Evolutionary conservation across 2,888 invertebrate species (phyloP), one percentile per base, ranked within the genome.

Genomic region (Papilio demoleus): DNA sequence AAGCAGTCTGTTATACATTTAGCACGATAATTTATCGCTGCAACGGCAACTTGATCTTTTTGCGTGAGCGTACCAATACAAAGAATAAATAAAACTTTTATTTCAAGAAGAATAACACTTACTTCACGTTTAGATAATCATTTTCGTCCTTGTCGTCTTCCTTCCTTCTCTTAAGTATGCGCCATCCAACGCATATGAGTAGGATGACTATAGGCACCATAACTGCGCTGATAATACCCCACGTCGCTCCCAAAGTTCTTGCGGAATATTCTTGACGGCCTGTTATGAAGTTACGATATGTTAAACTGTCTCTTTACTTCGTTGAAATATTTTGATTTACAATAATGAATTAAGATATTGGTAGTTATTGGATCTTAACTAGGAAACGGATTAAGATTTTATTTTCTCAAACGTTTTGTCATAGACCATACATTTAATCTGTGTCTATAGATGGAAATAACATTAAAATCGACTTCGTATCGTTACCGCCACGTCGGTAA

Each of bases 261-360:
- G 96, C 94, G 27, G 95, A 95, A 85, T 96, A 96, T 88, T 97
- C 97, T 83, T 96, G 95, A 75, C 95, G 94, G 78, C 96, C 97
- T 97, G 92, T 11, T 62, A 19, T 53, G 45, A 42, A 58, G 19
- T 40, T 19, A 56, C 6, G n/a, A 59, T 22, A 56, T 22, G 17
- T 31, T 67, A 70, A 68, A 45, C 53, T 63, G 71, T 67, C 45
- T 67, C 68, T 22, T 6, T 12, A 22, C 6, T n/a, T 1, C 1
- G 9, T 47, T 47, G 11, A n/a, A 4, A n/a, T n/a, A n/a, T n/a
- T n/a, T n/a, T n/a, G n/a, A n/a, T n/a, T n/a, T n/a, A n/a, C n/a
- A n/a, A n/a, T n/a, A n/a, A n/a, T n/a, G n/a, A n/a, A n/a, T n/a
- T n/a, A n/a, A n/a, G n/a, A n/a, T n/a, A n/a, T n/a, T n/a, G n/a